These are phyloP conservation scores for Cecidostiba fungosa DNA, from an alignment of 2,888 invertebrate species.

Conservation along the genomic window DNA sequence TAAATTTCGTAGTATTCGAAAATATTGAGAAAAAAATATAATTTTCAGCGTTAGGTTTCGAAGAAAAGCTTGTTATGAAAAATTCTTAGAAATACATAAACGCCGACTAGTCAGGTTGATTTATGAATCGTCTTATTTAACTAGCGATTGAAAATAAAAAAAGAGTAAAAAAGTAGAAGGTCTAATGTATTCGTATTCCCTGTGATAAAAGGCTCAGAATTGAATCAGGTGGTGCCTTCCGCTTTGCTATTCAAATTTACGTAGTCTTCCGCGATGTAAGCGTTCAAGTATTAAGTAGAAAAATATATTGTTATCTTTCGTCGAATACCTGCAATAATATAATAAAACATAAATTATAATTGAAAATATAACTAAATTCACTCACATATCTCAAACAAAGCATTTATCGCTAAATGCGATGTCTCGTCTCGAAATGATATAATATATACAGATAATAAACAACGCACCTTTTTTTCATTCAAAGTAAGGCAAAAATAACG, in stretches of 20 bases:
- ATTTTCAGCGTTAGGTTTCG: not conserved
- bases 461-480: too few relatives aligned
- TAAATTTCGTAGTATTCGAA: not conserved
- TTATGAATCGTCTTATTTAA: not conserved
- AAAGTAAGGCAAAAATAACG: too few relatives aligned
- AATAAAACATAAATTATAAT: not conserved
- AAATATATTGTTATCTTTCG: not conserved
- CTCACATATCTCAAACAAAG: too few relatives aligned
- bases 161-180: not conserved
- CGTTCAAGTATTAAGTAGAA: not conserved
- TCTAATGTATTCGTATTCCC: not conserved
- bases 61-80: not conserved
- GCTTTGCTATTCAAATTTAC: not conserved
- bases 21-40: not conserved
- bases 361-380: not conserved
- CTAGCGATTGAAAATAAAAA: not conserved
- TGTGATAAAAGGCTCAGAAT: not conserved
- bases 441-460: not conserved
- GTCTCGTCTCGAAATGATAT: too few relatives aligned
- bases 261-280: not conserved
- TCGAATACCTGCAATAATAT: too few relatives aligned
- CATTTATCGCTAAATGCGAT: too few relatives aligned
- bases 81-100: not conserved
- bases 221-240: conserved; percentile 7
- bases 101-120: not conserved